Percentiles rank a stretch among this genome's conserved stretches.
These are phyloP conservation scores for Petromus typicus DNA, from an alignment of 2,113 vertebrate species.

Conservation along the genomic window DNA sequence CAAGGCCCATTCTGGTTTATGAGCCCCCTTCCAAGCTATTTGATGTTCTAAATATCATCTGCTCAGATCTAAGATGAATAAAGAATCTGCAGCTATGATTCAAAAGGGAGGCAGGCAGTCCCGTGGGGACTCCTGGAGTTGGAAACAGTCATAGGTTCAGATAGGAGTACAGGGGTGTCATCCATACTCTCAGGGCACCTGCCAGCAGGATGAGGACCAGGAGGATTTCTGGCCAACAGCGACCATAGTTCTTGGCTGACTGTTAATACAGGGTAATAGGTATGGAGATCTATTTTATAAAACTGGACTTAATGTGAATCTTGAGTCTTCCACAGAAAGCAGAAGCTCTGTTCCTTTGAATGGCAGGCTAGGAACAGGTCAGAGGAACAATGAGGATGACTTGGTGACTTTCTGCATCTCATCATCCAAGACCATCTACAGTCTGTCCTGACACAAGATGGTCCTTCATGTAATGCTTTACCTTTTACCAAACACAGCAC, in stretches of 20 bases:
- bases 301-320: not conserved
- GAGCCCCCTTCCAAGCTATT: too few relatives aligned
- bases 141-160: not conserved
- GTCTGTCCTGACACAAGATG: not conserved
- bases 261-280: not conserved
- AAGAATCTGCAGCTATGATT: not conserved
- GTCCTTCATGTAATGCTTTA: not conserved
- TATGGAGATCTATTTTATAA: not conserved
- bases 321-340: not conserved
- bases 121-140: not conserved
- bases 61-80: not conserved
- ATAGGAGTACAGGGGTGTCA: not conserved
- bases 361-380: not conserved
- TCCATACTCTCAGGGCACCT: too few relatives aligned
- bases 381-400: not conserved
- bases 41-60: not conserved
- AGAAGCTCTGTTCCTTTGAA: not conserved
- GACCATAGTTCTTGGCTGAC: not conserved
- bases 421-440: not conserved
- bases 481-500: not conserved
- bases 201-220: not conserved
- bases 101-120: not conserved
- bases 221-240: not conserved
- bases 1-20: not conserved
- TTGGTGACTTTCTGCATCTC: not conserved